Conservation (phyloP, 2,797 vertebrate genomes). For the Heterohyrax brucei region DNA sequence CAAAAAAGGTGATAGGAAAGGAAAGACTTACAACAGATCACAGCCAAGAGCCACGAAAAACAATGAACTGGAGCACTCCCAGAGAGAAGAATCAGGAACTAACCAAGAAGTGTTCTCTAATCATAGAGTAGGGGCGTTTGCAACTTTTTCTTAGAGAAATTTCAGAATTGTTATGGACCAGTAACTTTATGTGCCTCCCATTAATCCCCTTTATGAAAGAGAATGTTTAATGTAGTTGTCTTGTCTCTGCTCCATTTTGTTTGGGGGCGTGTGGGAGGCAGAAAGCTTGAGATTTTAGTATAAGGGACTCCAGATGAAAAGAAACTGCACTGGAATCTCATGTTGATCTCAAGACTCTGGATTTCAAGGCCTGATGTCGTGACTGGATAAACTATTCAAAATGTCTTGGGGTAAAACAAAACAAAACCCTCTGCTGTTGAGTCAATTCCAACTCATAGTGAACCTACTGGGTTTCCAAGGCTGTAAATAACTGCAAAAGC, state of each 20-base stretch:
- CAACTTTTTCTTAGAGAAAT: slow-evolving; percentile 21
- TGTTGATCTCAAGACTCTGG: not conserved
- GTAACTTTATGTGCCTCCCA: not conserved
- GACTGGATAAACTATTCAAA: not conserved
- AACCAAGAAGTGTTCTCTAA: not conserved
- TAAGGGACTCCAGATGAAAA: not conserved
- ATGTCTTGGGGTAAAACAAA: not conserved
- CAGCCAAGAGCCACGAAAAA: not conserved
- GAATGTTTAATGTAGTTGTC: not conserved
- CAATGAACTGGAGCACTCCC: not conserved
- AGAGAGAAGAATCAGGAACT: not conserved
- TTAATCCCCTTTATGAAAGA: not conserved
- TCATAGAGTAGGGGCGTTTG: not conserved
- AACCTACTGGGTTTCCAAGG: too few relatives aligned
- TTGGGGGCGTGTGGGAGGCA: not conserved
- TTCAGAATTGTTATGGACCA: slow-evolving; percentile 56
- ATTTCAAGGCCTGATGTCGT: not conserved
- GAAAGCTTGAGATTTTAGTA: not conserved
- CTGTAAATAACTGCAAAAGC: too few relatives aligned
- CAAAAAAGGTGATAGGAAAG: not conserved
- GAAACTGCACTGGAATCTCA: not conserved
- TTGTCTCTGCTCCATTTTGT: not conserved
- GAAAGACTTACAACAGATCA: not conserved
- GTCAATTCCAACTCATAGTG: too few relatives aligned
- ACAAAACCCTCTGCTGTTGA: too few relatives aligned